These are phyloP conservation scores for Eurystomus gularis DNA, from an alignment of 2,113 vertebrate species.

Conservation along the genomic window DNA sequence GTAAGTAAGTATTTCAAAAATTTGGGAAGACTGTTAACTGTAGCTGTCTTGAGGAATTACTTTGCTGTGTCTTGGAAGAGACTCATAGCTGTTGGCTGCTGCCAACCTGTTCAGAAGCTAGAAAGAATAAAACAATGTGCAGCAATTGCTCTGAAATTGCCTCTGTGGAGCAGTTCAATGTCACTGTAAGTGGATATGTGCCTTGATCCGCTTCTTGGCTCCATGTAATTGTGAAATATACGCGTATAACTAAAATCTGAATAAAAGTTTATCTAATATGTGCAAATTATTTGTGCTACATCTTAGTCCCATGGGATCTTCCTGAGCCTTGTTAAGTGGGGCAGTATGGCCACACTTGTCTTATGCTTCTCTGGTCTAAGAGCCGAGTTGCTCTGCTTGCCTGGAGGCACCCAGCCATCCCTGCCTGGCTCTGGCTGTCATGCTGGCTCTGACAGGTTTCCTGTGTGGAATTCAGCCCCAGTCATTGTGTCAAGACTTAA, in stretches of 20 bases:
- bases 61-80: not conserved
- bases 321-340: not conserved
- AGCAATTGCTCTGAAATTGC: not conserved
- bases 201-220: not conserved
- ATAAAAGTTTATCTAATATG: not conserved
- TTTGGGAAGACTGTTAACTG: not conserved
- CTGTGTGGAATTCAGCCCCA: rapidly evolving
- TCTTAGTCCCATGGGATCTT: not conserved
- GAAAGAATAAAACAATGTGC: not conserved
- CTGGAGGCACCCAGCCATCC: not conserved
- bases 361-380: not conserved
- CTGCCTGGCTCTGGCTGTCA: not conserved
- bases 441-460: not conserved
- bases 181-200: rapidly evolving
- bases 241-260: rapidly evolving
- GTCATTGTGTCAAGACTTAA: rapidly evolving
- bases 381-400: not conserved
- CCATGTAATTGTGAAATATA: rapidly evolving
- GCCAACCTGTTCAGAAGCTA: not conserved
- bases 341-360: not conserved
- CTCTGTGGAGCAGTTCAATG: not conserved
- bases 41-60: not conserved
- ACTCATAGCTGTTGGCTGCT: not conserved
- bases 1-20: not conserved
- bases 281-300: rapidly evolving